phyloP scores from a whole-genome alignment of 1,140 invertebrate species.

The Nylanderia fulva region DNA sequence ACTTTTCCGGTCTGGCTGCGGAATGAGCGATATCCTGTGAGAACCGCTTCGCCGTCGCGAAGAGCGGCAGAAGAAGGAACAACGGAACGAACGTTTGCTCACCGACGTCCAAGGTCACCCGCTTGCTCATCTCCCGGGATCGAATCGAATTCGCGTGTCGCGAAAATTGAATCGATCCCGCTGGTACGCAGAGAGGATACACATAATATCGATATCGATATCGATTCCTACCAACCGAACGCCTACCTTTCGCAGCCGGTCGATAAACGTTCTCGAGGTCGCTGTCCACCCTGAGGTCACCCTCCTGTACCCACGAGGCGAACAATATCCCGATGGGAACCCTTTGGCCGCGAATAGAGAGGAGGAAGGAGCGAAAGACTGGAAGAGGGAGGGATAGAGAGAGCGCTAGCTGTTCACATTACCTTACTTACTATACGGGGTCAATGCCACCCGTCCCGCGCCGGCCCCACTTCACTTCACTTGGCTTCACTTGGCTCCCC shows the following conservation, averaged over 20 bases:
- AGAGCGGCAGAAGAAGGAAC: too few species aligned
- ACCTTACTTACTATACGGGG: slow-evolving; percentile 82
- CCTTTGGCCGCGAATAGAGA: slow-evolving; percentile 63
- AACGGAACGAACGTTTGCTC: slow-evolving; percentile 41
- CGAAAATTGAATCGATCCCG: slow-evolving; percentile 10
- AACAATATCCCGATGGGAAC: slow-evolving; percentile 77
- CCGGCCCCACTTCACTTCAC: slow-evolving; percentile 80
- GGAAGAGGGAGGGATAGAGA: slow-evolving; percentile 2
- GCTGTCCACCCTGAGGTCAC: slow-evolving; percentile 76
- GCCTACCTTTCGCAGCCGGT: slow-evolving; percentile 65
- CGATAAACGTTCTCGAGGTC: slow-evolving; percentile 74
- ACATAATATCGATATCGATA: slow-evolving; percentile 65
- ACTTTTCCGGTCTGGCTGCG: slow-evolving; percentile 40
- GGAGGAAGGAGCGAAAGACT: slow-evolving; percentile 45
- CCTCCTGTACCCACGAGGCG: slow-evolving; percentile 65
- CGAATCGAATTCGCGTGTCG: slow-evolving; percentile 16
- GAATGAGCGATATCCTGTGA: slow-evolving; percentile 54
- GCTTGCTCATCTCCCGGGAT: slow-evolving; percentile 8
- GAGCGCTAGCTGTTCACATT: slow-evolving; percentile 81
- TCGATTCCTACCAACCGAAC: slow-evolving; percentile 62
- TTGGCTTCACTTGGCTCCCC: slow-evolving; percentile 72
- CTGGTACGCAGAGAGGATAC: not conserved
- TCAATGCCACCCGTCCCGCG: slow-evolving; percentile 81
- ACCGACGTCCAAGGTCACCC: slow-evolving; percentile 37
- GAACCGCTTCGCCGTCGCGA: slow-evolving; percentile 17